Percentiles rank a stretch among this genome's conserved stretches.
phyloP scores from a whole-genome alignment of 2,113 vertebrate genomes.

The Seriola aureovittata region DNA sequence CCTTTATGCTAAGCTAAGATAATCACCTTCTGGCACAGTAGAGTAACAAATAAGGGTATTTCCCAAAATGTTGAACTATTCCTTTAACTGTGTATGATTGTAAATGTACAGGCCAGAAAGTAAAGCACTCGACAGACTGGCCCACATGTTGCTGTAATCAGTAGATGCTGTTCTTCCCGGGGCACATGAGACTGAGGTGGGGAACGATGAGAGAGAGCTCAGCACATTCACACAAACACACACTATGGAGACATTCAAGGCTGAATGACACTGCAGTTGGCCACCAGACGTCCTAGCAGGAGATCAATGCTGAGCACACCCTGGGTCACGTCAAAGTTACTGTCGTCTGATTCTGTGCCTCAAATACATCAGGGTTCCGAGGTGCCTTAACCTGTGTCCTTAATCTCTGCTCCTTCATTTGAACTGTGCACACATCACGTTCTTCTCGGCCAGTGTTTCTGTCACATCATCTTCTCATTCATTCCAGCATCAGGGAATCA shows the following conservation, averaged over 20 bases:
- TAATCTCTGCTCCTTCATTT: constrained; percentile 27
- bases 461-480: background rate
- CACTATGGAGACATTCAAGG: constrained; percentile 3
- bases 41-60: background rate
- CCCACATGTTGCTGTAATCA: constrained; percentile 47
- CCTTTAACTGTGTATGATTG: constrained; percentile 32
- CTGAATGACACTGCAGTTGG: background rate
- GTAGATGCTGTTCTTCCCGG: constrained; percentile 61
- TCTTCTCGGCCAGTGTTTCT: background rate
- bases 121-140: constrained; percentile 3
- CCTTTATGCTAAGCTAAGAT: background rate
- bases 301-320: background rate
- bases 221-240: constrained; percentile 17
- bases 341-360: constrained; percentile 28
- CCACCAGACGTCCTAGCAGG: background rate
- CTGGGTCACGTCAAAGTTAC: constrained; percentile 1
- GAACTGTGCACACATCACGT: background rate
- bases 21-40: background rate
- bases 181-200: constrained; percentile 39
- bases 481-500: constrained; percentile 15
- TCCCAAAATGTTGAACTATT: constrained; percentile 11
- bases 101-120: constrained; percentile 37
- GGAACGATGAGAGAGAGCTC: constrained; percentile 27
- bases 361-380: constrained; percentile 75
- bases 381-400: constrained; percentile 81